These are phyloP conservation scores for Setophaga kirtlandii DNA, from an alignment of 2,113 vertebrate species.

Conservation along the genomic window DNA sequence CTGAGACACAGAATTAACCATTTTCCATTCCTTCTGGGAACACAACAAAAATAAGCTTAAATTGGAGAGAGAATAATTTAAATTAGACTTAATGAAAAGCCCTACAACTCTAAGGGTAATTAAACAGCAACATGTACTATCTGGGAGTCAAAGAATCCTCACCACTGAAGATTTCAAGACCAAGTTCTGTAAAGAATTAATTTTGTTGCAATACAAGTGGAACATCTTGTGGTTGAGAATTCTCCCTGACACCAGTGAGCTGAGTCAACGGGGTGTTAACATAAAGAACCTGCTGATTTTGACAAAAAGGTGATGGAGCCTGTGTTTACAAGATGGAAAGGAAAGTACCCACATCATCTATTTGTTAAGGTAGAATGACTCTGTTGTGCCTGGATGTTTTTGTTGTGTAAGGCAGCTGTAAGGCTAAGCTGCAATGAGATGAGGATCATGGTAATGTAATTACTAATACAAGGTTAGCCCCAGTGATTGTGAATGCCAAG, in stretches of 20 bases:
- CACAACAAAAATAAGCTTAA: neutral
- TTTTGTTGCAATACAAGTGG: neutral
- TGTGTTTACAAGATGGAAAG: neutral
- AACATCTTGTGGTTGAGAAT: neutral
- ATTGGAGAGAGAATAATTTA: neutral
- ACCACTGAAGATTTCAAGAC: neutral
- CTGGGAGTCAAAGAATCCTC: neutral
- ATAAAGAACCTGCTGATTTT: neutral
- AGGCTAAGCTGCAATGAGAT: conserved; percentile 20
- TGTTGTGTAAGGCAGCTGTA: conserved; percentile 19
- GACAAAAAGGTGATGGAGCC: neutral
- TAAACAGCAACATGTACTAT: neutral
- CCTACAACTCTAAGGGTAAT: neutral
- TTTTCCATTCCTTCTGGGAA: neutral
- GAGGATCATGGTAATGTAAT: neutral
- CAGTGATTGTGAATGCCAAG: conserved; percentile 9
- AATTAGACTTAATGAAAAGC: neutral
- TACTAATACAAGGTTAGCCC: conserved; percentile 38
- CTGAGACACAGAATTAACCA: neutral
- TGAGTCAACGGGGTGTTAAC: neutral
- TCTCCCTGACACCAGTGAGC: neutral
- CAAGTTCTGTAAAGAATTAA: neutral
- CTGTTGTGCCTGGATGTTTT: neutral
- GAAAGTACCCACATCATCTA: neutral
- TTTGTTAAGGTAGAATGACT: neutral